Evolutionary conservation across 2,113 vertebrate species (phyloP).

Genomic region (Leucoraja erinaceus): DNA sequence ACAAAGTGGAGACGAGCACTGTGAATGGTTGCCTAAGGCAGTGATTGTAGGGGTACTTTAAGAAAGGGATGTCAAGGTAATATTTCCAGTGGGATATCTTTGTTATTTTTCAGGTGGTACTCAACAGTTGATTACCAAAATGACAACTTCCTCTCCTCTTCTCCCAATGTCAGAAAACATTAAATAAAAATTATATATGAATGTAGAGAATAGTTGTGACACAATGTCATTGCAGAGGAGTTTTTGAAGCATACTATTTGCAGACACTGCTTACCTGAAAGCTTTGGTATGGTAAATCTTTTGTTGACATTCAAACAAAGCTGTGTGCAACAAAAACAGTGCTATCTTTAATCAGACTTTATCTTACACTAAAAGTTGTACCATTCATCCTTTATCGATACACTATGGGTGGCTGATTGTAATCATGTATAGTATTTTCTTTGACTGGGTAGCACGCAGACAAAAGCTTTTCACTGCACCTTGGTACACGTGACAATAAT

Average conservation of each 20-base stretch:
- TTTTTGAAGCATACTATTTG: background rate
- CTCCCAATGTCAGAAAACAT: background rate
- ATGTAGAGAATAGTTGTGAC: background rate
- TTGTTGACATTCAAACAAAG: background rate
- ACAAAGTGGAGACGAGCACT: background rate
- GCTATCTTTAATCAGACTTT: too few species aligned
- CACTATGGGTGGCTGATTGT: too few species aligned
- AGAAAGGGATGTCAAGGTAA: background rate
- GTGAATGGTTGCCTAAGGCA: background rate
- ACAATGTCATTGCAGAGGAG: background rate
- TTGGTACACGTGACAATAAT: too few species aligned
- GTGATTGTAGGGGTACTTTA: background rate
- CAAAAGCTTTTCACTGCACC: too few species aligned
- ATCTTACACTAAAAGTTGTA: too few species aligned
- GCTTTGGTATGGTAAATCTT: background rate
- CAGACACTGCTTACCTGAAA: background rate
- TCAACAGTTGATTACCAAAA: background rate
- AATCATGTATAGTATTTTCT: too few species aligned
- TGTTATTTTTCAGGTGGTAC: background rate
- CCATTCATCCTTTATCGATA: too few species aligned
- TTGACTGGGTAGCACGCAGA: too few species aligned
- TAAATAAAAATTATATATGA: background rate
- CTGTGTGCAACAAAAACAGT: background rate
- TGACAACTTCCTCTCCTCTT: background rate
- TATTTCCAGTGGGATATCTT: background rate